Evolutionary conservation across 2,113 vertebrate genomes (phyloP).

Genomic region (Numida meleagris): DNA sequence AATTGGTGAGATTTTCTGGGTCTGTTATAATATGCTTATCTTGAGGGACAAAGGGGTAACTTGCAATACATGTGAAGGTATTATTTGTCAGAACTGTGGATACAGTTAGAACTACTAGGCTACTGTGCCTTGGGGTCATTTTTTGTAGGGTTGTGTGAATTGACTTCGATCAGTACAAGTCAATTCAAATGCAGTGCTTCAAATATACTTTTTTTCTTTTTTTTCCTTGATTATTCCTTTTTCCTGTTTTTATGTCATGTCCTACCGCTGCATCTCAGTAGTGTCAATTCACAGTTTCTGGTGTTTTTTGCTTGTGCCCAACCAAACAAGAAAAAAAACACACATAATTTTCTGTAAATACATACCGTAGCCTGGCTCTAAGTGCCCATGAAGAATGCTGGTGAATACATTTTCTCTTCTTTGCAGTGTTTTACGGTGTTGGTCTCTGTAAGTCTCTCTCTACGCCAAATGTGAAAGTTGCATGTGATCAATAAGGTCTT

Average conservation of each 20-base stretch:
- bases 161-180: background rate
- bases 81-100: background rate
- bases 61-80: background rate
- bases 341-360: accelerated
- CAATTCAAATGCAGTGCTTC: background rate
- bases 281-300: background rate
- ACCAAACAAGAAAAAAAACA: too few species aligned
- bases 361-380: background rate
- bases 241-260: background rate
- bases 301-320: accelerated
- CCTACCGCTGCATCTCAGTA: background rate
- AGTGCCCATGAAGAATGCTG: background rate
- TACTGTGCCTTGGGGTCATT: background rate
- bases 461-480: background rate
- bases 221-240: background rate
- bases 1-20: background rate
- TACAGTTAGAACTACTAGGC: background rate
- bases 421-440: background rate
- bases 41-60: background rate
- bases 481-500: background rate
- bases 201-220: background rate
- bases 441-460: background rate
- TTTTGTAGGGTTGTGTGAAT: background rate
- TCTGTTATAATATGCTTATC: background rate
- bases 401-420: background rate